Percentiles rank a stretch among this genome's conserved stretches.
Conservation (phyloP, 2,888 invertebrate genomes). For the Cephus runcator region DNA sequence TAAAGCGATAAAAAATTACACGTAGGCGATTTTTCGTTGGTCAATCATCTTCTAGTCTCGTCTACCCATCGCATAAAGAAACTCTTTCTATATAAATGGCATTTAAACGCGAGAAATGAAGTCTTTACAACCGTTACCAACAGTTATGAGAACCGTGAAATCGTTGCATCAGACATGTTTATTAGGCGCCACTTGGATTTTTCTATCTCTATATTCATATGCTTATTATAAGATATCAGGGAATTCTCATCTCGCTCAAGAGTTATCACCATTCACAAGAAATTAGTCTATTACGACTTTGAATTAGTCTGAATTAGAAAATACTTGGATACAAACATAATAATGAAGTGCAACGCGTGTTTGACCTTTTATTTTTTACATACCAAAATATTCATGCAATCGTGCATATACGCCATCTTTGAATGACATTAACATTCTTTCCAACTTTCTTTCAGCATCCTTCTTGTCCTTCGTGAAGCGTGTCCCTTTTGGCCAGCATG, state of each 20-base stretch:
- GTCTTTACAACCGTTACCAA: background rate
- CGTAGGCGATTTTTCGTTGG: slow-evolving; percentile 33
- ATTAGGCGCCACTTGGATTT: background rate
- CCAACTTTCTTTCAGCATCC: background rate
- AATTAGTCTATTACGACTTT: background rate
- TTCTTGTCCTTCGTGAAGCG: background rate
- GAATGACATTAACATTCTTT: background rate
- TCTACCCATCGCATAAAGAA: slow-evolving; percentile 13
- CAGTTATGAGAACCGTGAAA: background rate
- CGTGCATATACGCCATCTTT: background rate
- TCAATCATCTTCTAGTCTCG: slow-evolving; percentile 5
- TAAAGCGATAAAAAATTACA: slow-evolving; percentile 32
- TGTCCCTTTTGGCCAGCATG: background rate
- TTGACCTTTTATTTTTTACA: background rate
- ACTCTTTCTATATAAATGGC: slow-evolving; percentile 1
- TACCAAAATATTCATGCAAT: no score
- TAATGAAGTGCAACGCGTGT: background rate
- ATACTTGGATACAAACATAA: background rate
- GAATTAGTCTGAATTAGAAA: background rate
- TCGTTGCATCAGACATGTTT: background rate
- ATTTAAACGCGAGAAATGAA: background rate
- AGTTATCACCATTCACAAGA: no score
- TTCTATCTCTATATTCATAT: background rate
- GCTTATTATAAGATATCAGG: no score
- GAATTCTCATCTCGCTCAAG: no score